phyloP scores from a whole-genome alignment of 2,797 vertebrate species.

The Glyptemys insculpta region DNA sequence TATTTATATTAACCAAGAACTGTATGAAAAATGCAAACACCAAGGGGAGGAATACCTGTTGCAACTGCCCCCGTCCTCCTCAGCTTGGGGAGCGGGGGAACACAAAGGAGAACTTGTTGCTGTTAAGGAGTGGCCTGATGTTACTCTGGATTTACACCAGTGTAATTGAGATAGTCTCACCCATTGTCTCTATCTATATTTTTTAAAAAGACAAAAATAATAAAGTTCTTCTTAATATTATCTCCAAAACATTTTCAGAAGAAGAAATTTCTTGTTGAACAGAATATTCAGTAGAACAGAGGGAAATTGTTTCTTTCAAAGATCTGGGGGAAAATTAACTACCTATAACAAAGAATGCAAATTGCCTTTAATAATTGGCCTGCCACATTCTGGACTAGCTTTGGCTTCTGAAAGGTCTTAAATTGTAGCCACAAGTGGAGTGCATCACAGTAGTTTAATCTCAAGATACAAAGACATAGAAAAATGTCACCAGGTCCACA shows the following conservation, averaged over 20 bases:
- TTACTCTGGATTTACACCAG: not conserved
- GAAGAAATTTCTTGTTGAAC: not conserved
- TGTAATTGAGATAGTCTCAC: not conserved
- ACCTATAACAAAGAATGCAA: not conserved
- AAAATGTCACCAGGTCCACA: not conserved
- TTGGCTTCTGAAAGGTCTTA: not conserved
- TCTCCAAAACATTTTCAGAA: not conserved
- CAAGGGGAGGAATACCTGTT: not conserved
- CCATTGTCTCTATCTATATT: not conserved
- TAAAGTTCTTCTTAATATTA: not conserved
- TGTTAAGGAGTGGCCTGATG: accelerated
- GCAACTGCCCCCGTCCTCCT: not conserved
- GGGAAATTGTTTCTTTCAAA: not conserved
- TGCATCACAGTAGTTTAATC: not conserved
- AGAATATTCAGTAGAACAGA: not conserved
- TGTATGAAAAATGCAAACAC: not conserved
- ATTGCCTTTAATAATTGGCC: not conserved
- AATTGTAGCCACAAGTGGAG: not conserved
- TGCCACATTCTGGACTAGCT: not conserved
- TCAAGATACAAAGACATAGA: not conserved
- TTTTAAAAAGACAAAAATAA: not conserved
- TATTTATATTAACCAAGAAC: not conserved
- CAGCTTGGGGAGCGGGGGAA: not conserved
- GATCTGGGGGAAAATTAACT: not conserved
- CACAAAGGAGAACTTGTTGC: not conserved